Evolutionary conservation across 2,113 vertebrate species (phyloP).

Genomic region (Condylura cristata): DNA sequence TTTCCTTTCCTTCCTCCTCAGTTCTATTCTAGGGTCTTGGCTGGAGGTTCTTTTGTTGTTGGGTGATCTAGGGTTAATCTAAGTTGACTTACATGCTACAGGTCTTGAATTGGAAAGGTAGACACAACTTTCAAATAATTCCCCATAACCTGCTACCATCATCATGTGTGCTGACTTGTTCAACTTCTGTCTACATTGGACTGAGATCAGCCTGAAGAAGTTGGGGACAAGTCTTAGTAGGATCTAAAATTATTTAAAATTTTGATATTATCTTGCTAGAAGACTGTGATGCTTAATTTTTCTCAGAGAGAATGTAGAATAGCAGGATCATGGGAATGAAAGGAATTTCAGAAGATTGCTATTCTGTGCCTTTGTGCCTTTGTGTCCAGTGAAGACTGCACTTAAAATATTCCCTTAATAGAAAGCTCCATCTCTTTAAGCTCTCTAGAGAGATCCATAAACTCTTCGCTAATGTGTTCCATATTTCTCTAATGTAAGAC

Average conservation of each 20-base stretch:
- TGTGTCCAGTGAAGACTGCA: not conserved
- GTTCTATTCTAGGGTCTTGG: constrained; percentile 46
- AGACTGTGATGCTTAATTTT: constrained; percentile 40
- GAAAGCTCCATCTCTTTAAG: not conserved
- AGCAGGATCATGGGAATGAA: constrained; percentile 8
- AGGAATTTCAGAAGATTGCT: not conserved
- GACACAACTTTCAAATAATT: constrained; percentile 57
- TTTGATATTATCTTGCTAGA: constrained; percentile 24
- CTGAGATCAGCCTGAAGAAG: constrained; percentile 34
- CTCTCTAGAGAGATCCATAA: not conserved
- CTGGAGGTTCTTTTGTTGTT: constrained; percentile 71
- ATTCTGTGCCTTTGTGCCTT: not conserved
- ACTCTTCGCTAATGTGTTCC: constrained; percentile 6
- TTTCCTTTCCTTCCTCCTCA: constrained; percentile 19
- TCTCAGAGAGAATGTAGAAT: not conserved
- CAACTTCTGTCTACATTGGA: constrained; percentile 65
- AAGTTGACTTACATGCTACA: constrained; percentile 60
- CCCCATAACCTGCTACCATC: constrained; percentile 2
- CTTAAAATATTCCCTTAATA: constrained; percentile 21
- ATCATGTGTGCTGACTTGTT: constrained; percentile 63
- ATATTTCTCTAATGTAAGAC: not conserved
- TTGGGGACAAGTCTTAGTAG: constrained; percentile 37
- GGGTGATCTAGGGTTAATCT: constrained; percentile 74
- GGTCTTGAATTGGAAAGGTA: constrained; percentile 49
- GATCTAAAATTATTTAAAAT: too few species aligned